Percentiles rank a stretch among this genome's conserved stretches.
Evolutionary conservation across 64 coral and sea anemone species (phyloP).

Genomic region (Montipora sp.): DNA sequence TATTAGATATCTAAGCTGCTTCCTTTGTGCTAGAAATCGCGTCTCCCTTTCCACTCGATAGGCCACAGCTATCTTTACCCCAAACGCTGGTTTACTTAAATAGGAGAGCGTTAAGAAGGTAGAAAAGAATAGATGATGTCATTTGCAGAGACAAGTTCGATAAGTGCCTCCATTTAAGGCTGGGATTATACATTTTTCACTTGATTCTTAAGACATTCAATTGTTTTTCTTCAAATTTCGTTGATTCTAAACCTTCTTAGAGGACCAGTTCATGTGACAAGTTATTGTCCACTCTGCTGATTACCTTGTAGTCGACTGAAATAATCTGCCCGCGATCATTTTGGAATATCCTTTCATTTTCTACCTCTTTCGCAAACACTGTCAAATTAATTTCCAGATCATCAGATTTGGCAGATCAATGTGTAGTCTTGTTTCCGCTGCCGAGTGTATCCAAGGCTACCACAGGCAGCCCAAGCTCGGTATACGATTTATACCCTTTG

Average conservation of each 20-base stretch:
- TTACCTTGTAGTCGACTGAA: neutral
- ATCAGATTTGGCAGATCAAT: neutral
- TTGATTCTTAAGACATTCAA: neutral
- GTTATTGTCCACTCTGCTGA: neutral
- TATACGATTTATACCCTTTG: no score
- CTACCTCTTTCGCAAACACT: neutral
- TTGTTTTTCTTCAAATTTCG: neutral
- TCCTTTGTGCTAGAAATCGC: neutral
- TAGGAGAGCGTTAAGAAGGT: neutral
- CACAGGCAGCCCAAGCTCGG: no score
- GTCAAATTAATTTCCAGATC: neutral
- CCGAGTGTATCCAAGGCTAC: no score
- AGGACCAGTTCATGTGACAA: neutral
- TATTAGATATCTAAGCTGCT: neutral
- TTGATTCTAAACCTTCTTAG: slow-evolving; percentile 20
- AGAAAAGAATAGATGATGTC: neutral
- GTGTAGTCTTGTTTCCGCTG: no score
- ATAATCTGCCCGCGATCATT: neutral
- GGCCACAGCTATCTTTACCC: neutral
- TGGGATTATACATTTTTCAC: slow-evolving; percentile 24
- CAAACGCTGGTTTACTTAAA: neutral
- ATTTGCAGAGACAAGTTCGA: neutral
- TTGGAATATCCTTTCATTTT: neutral
- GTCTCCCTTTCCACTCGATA: no score
- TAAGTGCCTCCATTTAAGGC: neutral